A percentile compares a stretch with the other conserved stretches of the same genome.
phyloP scores from a whole-genome alignment of 2,113 vertebrate species.

The Amphiprion ocellaris region DNA sequence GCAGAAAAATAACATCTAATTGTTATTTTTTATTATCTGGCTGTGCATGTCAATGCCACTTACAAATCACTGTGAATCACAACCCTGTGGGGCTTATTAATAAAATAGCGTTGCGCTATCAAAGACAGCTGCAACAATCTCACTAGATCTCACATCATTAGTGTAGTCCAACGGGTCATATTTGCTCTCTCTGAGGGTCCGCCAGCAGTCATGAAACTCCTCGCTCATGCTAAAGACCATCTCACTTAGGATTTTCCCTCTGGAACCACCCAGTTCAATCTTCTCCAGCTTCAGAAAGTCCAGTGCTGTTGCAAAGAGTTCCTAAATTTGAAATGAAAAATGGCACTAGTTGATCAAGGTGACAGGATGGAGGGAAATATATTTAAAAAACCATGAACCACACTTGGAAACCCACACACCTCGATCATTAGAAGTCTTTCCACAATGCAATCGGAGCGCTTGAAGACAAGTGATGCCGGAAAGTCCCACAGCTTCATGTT shows the following conservation, averaged over 20 bases:
- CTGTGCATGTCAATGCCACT: conserved; percentile 38
- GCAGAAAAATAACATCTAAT: conserved; percentile 64
- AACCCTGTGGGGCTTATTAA: conserved; percentile 19
- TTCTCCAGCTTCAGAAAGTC: conserved; percentile 87
- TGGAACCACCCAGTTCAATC: conserved; percentile 76
- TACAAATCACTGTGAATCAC: conserved; percentile 34
- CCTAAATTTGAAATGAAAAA: conserved; percentile 65
- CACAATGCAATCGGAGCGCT: conserved; percentile 72
- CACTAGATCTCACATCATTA: conserved; percentile 64
- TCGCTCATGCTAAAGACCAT: conserved; percentile 81
- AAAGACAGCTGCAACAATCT: conserved; percentile 22
- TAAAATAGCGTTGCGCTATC: conserved; percentile 43
- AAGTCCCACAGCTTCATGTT: conserved; percentile 81
- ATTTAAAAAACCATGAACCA: not conserved
- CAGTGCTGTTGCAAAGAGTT: conserved; percentile 84
- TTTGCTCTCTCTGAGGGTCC: conserved; percentile 84
- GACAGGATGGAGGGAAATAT: not conserved
- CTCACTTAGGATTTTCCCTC: conserved; percentile 80
- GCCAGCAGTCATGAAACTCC: conserved; percentile 82
- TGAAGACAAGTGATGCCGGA: conserved; percentile 77
- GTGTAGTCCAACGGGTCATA: conserved; percentile 81
- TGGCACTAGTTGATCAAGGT: not conserved
- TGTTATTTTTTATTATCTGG: conserved; percentile 54
- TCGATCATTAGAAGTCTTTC: conserved; percentile 78
- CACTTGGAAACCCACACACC: conserved; percentile 30